A percentile compares a stretch with the other conserved stretches of the same genome.
Evolutionary conservation across 2,113 vertebrate species (phyloP).

Genomic region (Cygnus buccinator): DNA sequence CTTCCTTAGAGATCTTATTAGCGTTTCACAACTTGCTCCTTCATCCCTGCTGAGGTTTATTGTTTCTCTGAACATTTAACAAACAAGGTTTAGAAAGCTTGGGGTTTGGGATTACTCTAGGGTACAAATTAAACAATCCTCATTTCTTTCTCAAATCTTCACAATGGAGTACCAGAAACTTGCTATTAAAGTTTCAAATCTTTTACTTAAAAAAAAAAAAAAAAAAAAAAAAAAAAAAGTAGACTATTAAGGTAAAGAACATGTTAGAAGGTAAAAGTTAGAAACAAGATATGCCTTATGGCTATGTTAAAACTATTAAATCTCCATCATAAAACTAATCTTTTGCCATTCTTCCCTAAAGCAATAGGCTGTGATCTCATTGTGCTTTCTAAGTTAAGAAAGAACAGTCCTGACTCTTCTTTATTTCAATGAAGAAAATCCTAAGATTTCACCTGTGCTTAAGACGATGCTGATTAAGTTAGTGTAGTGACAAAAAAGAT

Average conservation of each 20-base stretch:
- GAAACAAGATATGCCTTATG: not conserved
- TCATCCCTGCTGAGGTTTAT: not conserved
- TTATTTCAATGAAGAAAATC: not conserved
- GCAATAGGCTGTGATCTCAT: not conserved
- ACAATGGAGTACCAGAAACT: not conserved
- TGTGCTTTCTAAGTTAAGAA: not conserved
- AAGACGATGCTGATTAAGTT: slow-evolving; percentile 26
- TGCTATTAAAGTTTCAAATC: not conserved
- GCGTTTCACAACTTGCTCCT: slow-evolving; percentile 1
- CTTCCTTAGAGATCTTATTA: slow-evolving; percentile 62
- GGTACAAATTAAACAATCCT: not conserved
- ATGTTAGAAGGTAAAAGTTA: not conserved
- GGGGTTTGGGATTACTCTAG: not conserved
- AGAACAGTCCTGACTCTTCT: not conserved
- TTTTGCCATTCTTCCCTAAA: not conserved
- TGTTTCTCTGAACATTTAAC: not conserved
- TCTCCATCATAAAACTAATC: slow-evolving; percentile 7
- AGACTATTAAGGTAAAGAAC: not conserved
- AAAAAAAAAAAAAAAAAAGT: not conserved
- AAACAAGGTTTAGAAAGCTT: slow-evolving; percentile 2
- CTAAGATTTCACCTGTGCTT: not conserved
- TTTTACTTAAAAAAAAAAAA: not conserved
- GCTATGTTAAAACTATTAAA: slow-evolving; percentile 3
- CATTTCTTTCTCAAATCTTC: slow-evolving; percentile 1
- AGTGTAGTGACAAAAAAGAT: slow-evolving; percentile 19